Evolutionary conservation across 2,113 vertebrate species (phyloP), one percentile per base, ranked within the genome.

Genomic region (Casuarius casuarius): DNA sequence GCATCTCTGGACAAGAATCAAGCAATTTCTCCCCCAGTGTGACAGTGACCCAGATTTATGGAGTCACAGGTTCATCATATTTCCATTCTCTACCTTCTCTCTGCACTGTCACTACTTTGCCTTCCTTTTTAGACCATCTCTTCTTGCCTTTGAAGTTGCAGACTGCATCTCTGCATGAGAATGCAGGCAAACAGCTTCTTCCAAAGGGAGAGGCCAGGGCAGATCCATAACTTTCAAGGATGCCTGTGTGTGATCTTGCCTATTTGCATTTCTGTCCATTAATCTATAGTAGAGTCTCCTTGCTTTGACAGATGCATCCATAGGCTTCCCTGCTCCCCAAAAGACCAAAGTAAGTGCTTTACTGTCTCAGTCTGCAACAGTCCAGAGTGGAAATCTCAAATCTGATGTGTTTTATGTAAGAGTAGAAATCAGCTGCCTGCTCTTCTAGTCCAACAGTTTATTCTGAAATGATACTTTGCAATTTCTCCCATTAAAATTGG

Each of bases 111-210:
- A 84, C 96, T n/a, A 22, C 93, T 68, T 75, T 83, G 83, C 94
- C 78, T 82, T 67, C 94, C 94, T 83, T 85, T 94, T 65, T 49
- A 88, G 95, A 87, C 67, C 89, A 87, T 88, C 94, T 90, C 93
- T 95, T 96, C 89, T 94, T 82, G 89, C 96, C 96, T 97, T 97
- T 97, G 96, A 86, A 97, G 96, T 97, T 97, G 97, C 91, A 84
- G 67, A 92, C 95, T 94, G 92, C 87, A 78, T 94, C 94, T 96
- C 83, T 42, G 81, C 31, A 0, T 48, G 96, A 93, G 82, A 8
- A 87, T 96, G 93, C 92, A 92, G 96, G 94, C 52, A 77, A 84
- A 92, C 56, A 85, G 81, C 86, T 81, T 86, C 95, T 79, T 65
- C 74, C 83, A 7, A 10, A 48, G 58, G 61, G 73, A 78, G 75